Evolutionary conservation across 2,888 invertebrate species (phyloP).

Genomic region (Ecliptopera silaceata): DNA sequence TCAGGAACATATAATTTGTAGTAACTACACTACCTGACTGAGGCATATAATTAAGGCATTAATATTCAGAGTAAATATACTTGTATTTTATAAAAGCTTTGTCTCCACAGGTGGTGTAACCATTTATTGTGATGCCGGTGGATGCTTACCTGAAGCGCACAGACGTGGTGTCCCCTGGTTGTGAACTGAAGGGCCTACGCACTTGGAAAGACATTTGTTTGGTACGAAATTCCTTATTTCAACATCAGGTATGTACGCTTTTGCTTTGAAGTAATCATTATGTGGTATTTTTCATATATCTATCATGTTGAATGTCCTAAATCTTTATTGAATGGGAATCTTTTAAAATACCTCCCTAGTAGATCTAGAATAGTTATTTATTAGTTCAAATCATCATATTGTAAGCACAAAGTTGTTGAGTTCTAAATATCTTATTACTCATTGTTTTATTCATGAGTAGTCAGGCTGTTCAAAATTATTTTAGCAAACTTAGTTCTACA

Average conservation of each 20-base stretch:
- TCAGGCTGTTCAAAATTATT: too few species aligned
- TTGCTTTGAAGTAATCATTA: conserved; percentile 10
- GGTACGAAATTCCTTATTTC: conserved; percentile 80
- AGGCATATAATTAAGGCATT: not conserved
- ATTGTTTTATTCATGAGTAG: too few species aligned
- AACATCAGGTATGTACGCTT: conserved; percentile 72
- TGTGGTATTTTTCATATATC: not conserved
- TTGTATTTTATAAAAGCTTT: conserved; percentile 1
- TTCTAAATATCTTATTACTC: too few species aligned
- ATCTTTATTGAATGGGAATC: too few species aligned
- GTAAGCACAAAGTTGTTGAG: too few species aligned
- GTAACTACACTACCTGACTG: too few species aligned
- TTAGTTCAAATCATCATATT: too few species aligned
- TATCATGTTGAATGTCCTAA: not conserved
- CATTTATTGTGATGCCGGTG: conserved; percentile 84
- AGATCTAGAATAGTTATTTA: too few species aligned
- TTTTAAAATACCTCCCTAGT: too few species aligned
- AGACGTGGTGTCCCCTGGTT: conserved; percentile 82
- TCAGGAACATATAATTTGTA: too few species aligned
- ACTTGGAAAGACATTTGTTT: conserved; percentile 82
- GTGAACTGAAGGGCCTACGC: conserved; percentile 80
- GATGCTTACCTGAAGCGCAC: conserved; percentile 81
- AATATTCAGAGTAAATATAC: not conserved
- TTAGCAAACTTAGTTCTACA: too few species aligned
- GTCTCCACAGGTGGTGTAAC: conserved; percentile 71